phyloP scores from a whole-genome alignment of 1,140 invertebrate species.

The Oncopodura yosiiana region DNA sequence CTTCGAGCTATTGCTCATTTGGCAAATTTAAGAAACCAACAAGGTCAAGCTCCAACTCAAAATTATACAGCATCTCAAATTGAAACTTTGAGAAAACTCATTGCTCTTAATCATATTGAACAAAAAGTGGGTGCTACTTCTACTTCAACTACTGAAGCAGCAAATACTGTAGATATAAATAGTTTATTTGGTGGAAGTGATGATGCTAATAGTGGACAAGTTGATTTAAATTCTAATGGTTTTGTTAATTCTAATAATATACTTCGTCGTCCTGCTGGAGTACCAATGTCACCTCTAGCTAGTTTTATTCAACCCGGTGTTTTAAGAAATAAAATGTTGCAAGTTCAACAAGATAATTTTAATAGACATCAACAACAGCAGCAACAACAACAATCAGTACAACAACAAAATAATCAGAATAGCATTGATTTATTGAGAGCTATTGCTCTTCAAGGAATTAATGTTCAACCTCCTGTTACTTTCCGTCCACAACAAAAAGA shows the following conservation, averaged over 20 bases:
- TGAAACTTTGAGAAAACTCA: conserved; percentile 28
- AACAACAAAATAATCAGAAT: background rate
- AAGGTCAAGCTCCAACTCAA: conserved; percentile 3
- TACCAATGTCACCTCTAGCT: background rate
- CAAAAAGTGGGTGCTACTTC: conserved; percentile 6
- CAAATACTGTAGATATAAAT: too few species aligned
- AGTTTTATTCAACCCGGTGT: background rate
- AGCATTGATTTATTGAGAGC: too few species aligned
- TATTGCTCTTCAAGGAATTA: conserved; percentile 26
- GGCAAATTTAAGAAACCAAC: background rate
- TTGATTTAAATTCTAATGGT: background rate
- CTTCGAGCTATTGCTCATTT: conserved; percentile 4
- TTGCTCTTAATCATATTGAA: conserved; percentile 29
- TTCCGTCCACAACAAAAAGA: conserved; percentile 25
- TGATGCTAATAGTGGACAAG: background rate
- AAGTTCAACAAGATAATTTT: background rate
- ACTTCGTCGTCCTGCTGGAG: background rate
- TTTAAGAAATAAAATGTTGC: conserved; percentile 15
- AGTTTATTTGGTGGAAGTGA: too few species aligned
- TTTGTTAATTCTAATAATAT: too few species aligned
- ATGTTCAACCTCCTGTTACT: conserved; percentile 24
- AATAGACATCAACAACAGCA: background rate
- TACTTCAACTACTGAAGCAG: background rate
- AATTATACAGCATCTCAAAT: conserved; percentile 28
- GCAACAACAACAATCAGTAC: conserved; percentile 10